Conservation (phyloP, 2,888 invertebrate species). For the Ceramica pisi region DNA sequence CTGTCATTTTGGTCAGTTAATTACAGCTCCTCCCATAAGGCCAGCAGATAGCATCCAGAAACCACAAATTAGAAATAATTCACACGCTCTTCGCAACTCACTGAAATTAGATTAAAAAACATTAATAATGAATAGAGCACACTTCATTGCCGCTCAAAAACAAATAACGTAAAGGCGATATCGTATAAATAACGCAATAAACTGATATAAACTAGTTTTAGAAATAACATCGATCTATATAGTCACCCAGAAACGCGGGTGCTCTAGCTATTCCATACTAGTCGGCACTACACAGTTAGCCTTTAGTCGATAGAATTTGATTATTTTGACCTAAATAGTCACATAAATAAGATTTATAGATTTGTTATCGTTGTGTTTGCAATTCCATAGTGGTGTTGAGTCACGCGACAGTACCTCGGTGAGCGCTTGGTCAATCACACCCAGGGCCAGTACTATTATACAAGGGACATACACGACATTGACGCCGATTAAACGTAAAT, state of each 20-base stretch:
- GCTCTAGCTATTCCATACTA: neutral
- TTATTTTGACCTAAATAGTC: slow-evolving; percentile 21
- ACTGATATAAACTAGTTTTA: slow-evolving; percentile 29
- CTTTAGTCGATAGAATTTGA: slow-evolving; percentile 20
- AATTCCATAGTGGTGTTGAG: slow-evolving; percentile 14
- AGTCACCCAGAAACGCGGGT: neutral
- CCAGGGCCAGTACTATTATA: slow-evolving; percentile 19
- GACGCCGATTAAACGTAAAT: slow-evolving; percentile 3
- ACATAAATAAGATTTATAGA: slow-evolving; percentile 27
- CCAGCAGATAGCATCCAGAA: slow-evolving; percentile 6
- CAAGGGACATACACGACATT: slow-evolving; percentile 19
- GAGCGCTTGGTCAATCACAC: slow-evolving; percentile 11
- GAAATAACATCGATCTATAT: slow-evolving; percentile 15
- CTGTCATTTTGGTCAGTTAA: slow-evolving; percentile 8
- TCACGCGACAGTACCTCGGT: slow-evolving; percentile 18
- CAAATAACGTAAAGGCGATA: slow-evolving; percentile 35
- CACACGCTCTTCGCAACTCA: slow-evolving; percentile 2
- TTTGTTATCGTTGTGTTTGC: slow-evolving; percentile 28
- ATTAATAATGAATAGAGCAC: neutral
- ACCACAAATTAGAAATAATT: neutral
- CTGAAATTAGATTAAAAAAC: neutral
- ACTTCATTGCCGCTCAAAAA: slow-evolving; percentile 24
- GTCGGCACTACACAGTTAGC: slow-evolving; percentile 12
- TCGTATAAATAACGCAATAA: slow-evolving; percentile 49
- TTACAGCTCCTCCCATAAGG: neutral